Percentiles rank a stretch among this genome's conserved stretches.
phyloP scores from a whole-genome alignment of 2,888 invertebrate species.

The Phalangium opilio region DNA sequence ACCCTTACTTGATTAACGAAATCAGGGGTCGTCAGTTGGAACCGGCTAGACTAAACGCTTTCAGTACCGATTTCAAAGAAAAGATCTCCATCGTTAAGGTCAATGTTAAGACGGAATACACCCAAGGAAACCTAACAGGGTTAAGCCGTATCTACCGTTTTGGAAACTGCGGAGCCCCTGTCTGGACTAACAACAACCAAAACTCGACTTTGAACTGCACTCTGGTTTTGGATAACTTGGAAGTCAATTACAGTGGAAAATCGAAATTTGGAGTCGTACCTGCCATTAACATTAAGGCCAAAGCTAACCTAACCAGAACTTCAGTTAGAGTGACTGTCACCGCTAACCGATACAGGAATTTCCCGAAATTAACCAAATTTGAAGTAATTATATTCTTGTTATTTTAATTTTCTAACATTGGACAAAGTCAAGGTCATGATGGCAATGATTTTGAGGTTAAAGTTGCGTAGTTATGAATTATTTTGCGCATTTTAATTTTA shows the following conservation, averaged over 20 bases:
- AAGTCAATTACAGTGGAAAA: constrained; percentile 10
- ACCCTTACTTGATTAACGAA: constrained; percentile 9
- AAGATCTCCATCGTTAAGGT: constrained; percentile 12
- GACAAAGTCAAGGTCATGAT: no score
- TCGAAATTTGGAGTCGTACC: constrained; percentile 14
- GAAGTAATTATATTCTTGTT: no score
- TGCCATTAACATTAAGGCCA: constrained; percentile 13
- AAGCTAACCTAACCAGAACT: constrained; percentile 8
- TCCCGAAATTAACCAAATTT: no score
- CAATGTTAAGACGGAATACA: constrained; percentile 11
- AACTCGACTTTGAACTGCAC: constrained; percentile 9
- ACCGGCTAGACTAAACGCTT: constrained; percentile 7
- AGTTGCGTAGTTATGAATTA: no score
- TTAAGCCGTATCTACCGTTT: constrained; percentile 5
- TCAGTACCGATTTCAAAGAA: constrained; percentile 11
- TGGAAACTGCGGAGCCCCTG: constrained; percentile 8
- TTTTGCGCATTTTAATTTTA: no score
- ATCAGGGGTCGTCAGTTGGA: constrained; percentile 5
- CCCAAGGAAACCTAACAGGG: constrained; percentile 8
- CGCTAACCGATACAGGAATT: no score
- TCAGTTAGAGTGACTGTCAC: constrained; percentile 6
- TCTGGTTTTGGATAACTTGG: constrained; percentile 6
- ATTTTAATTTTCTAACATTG: no score
- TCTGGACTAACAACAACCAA: no score
- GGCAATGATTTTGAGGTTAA: no score